Evolutionary conservation across 1,140 invertebrate species (phyloP).

Genomic region (Tetramorium simillimum): DNA sequence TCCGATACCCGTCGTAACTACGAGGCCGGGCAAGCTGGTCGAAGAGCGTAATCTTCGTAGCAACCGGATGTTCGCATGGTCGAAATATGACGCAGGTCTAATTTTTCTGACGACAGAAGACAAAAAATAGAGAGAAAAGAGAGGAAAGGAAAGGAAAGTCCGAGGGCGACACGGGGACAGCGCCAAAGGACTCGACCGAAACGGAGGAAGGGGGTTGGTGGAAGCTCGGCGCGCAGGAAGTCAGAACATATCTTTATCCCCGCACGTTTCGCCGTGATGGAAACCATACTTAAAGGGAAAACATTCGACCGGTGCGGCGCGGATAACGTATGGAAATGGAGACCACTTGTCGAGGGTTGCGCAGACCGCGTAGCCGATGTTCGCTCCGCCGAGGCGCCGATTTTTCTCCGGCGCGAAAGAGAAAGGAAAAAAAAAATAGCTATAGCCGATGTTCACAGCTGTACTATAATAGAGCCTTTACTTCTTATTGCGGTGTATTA

Average conservation of each 20-base stretch:
- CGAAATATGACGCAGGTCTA: conserved; percentile 75
- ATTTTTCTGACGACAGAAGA: conserved; percentile 75
- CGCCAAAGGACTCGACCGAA: conserved; percentile 36
- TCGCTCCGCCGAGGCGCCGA: background rate
- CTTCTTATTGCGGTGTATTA: conserved; percentile 21
- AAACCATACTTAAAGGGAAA: conserved; percentile 45
- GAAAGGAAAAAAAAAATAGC: background rate
- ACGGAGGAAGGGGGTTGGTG: conserved; percentile 14
- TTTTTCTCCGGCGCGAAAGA: background rate
- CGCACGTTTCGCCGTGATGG: conserved; percentile 53
- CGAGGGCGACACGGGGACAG: conserved; percentile 22
- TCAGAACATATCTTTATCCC: conserved; percentile 36
- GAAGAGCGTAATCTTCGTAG: conserved; percentile 59
- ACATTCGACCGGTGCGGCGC: background rate
- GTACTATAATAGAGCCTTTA: conserved; percentile 29
- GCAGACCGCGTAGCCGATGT: background rate
- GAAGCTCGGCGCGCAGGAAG: conserved; percentile 59
- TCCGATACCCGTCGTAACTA: background rate
- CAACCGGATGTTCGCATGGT: conserved; percentile 70
- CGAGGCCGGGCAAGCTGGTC: background rate
- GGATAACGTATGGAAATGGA: background rate
- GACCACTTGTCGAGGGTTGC: conserved; percentile 7
- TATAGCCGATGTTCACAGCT: background rate
- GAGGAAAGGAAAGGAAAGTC: conserved; percentile 46
- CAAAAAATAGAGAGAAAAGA: conserved; percentile 52